Evolutionary conservation across 2,113 vertebrate genomes (phyloP).

Genomic region (Columba livia): DNA sequence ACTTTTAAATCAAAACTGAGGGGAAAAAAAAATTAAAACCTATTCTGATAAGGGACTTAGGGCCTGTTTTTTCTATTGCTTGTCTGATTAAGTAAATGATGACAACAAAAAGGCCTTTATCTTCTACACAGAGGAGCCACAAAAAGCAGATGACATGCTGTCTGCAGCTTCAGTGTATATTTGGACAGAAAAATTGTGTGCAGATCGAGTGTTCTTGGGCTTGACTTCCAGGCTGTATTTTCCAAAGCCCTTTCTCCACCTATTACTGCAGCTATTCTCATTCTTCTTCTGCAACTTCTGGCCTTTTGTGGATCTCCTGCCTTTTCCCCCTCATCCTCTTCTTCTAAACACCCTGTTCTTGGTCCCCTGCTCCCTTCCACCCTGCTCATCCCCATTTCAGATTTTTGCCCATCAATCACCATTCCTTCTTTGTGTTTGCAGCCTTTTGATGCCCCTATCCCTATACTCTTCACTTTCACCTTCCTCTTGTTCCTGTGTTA

Average conservation of each 20-base stretch:
- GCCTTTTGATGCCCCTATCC: neutral
- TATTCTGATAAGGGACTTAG: neutral
- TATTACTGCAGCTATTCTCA: neutral
- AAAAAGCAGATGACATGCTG: neutral
- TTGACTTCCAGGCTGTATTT: neutral
- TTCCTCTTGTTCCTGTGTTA: accelerated
- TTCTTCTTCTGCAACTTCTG: neutral
- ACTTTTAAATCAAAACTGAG: neutral
- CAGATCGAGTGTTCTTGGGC: neutral
- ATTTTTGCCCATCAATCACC: neutral
- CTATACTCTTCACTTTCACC: neutral
- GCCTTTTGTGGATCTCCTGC: neutral
- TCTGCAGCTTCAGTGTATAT: neutral
- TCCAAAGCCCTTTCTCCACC: neutral
- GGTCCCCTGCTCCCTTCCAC: neutral
- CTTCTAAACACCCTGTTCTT: neutral
- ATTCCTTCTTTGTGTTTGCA: neutral
- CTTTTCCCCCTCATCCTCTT: accelerated
- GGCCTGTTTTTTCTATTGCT: neutral
- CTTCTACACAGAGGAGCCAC: neutral
- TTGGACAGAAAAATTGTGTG: neutral
- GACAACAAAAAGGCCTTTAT: neutral
- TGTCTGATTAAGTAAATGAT: neutral
- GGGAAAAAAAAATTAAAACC: neutral
- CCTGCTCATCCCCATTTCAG: neutral